These are phyloP conservation scores for Cromileptes altivelis DNA, from an alignment of 2,113 vertebrate species.

Conservation along the genomic window DNA sequence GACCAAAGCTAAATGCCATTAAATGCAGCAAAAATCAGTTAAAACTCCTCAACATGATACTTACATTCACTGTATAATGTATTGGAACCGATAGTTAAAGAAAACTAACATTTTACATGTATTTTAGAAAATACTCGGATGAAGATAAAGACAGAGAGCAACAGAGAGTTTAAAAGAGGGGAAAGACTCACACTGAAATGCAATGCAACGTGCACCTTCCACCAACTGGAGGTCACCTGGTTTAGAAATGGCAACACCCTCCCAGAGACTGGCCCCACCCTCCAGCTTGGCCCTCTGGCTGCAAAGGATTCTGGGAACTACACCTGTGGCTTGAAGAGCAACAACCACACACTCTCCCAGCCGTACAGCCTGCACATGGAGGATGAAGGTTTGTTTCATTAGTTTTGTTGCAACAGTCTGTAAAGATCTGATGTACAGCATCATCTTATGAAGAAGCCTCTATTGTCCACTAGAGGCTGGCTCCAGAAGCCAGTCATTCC, in stretches of 20 bases:
- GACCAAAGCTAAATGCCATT: too few relatives aligned
- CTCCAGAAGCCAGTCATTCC: too few relatives aligned
- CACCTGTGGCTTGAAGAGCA: slow-evolving; percentile 20
- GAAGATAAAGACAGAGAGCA: neutral
- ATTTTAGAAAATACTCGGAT: accelerated
- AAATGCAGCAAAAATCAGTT: too few relatives aligned
- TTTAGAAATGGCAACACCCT: slow-evolving; percentile 28
- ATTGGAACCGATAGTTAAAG: too few relatives aligned
- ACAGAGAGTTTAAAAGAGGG: neutral
- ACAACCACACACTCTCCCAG: accelerated
- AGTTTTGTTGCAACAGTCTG: too few relatives aligned
- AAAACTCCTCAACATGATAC: too few relatives aligned
- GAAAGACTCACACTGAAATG: neutral
- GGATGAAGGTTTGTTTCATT: slow-evolving; percentile 5
- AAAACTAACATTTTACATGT: neutral
- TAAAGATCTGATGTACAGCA: too few relatives aligned
- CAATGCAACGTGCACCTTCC: neutral
- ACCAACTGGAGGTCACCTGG: slow-evolving; percentile 44
- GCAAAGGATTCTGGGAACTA: slow-evolving; percentile 62
- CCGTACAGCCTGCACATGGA: slow-evolving; percentile 24
- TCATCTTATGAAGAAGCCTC: too few relatives aligned
- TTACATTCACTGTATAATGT: too few relatives aligned
- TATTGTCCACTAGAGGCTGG: too few relatives aligned
- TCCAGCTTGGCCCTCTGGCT: neutral
- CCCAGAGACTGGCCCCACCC: slow-evolving; percentile 22